Evolutionary conservation across 1,140 invertebrate genomes (phyloP), one percentile per base, ranked within the genome.

Genomic region (Drosophila parvula): DNA sequence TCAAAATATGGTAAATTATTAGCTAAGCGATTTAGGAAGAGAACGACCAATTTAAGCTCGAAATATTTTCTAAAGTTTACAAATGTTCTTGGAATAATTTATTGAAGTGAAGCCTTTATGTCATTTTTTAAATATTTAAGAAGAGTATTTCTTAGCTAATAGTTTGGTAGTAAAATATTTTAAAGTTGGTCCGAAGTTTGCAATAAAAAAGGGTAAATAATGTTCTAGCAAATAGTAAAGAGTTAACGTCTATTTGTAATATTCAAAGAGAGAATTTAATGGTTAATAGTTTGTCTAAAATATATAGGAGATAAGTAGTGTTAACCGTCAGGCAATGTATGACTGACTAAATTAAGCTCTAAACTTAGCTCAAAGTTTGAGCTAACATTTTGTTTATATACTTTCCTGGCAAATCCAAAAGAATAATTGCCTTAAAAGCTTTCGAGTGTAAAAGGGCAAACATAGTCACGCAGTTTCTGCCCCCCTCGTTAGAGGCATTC

Each of bases 401-500:
- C 36, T 14, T 36, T 50, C 27, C 18, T 16, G 16, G n/a, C 2
- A 32, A 32, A 32, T 27, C 16, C 10, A 32, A 5, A 9, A 3
- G 22, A 53, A 16, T 12, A 14, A 45, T 16, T 16, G 8, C n/a
- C 8, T n/a, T 10, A 0, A 12, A 32, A 22, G 18, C 28, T 28
- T 36, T 57, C 7, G 14, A 71, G 51, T 50, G 65, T 28, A 30
- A 51, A 8, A 41, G 34, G 9, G 10, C 51, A 27, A 38, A 55
- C 51, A 41, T 70, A 18, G n/a, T 40, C 34, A 30, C 4, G 5
- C 60, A 27, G 16, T 27, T 38, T 28, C 18, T 12, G 34, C 18
- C 32, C 27, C 44, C 22, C 27, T 36, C 16, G 53, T 30, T 27
- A 30, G 65, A 45, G 62, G 62, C 41, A 65, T 65, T 65, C 32